These are phyloP conservation scores for Pachycephus smyrnensis DNA, from an alignment of 2,888 invertebrate genomes.

Conservation along the genomic window DNA sequence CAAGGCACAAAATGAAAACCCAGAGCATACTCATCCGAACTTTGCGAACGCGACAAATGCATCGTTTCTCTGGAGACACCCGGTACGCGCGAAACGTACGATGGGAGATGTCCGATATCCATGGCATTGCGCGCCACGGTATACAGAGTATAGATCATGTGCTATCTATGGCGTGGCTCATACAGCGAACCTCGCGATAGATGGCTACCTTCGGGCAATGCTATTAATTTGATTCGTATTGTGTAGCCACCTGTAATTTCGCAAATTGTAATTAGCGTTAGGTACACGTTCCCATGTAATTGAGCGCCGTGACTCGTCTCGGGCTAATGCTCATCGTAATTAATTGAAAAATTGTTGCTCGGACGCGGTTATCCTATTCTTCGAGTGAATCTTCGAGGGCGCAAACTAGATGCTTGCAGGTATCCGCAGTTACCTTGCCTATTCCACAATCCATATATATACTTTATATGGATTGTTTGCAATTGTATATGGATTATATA, in stretches of 20 bases:
- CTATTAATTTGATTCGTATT: neutral
- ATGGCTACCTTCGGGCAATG: neutral
- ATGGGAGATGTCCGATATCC: neutral
- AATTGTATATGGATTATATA: no score
- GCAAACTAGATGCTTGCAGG: neutral
- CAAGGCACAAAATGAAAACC: neutral
- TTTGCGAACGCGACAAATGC: neutral
- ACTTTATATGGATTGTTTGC: neutral
- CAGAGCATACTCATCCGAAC: neutral
- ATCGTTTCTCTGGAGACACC: neutral
- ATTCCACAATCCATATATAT: no score
- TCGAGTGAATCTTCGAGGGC: neutral
- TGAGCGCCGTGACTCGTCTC: neutral
- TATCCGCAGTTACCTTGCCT: no score
- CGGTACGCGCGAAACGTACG: neutral
- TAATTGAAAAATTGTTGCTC: neutral
- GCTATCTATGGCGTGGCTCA: neutral
- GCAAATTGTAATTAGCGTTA: neutral
- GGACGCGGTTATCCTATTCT: neutral
- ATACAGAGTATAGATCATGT: neutral
- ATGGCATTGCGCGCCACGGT: neutral
- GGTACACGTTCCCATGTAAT: neutral
- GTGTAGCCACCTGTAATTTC: neutral
- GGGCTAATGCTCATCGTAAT: neutral
- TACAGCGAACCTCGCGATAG: neutral